Conservation (phyloP, 2,797 vertebrate genomes). For the Pitangus sulphuratus region DNA sequence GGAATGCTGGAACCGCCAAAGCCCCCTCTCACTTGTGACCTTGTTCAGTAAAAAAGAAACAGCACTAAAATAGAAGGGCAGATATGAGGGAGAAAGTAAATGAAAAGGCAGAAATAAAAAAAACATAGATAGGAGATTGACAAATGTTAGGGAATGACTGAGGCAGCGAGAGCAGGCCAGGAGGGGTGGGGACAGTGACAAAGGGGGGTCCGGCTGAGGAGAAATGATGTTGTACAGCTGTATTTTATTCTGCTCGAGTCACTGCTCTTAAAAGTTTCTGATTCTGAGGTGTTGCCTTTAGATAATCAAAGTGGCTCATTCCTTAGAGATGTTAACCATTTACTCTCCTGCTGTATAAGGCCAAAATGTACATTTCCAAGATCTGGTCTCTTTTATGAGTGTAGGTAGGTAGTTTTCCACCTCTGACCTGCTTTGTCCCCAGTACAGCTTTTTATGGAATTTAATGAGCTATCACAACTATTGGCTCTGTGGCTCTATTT, state of each 20-base stretch:
- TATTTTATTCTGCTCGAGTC: neutral
- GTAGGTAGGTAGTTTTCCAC: neutral
- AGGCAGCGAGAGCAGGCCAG: fast-evolving
- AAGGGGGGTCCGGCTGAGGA: neutral
- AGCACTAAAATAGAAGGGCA: slow-evolving; percentile 18
- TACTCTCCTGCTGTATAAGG: neutral
- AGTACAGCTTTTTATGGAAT: neutral
- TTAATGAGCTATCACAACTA: neutral
- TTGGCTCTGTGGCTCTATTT: neutral
- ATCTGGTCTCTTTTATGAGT: neutral
- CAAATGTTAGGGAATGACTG: neutral
- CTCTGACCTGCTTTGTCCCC: neutral
- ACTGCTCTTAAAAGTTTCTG: neutral
- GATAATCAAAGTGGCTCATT: neutral
- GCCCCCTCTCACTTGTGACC: slow-evolving; percentile 10
- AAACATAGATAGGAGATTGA: neutral
- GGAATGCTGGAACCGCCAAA: neutral
- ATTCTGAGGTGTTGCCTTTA: neutral
- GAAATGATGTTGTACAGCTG: neutral
- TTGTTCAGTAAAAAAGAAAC: neutral
- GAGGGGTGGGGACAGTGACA: neutral
- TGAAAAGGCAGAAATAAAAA: slow-evolving; percentile 36
- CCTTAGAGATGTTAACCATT: neutral
- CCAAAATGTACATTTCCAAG: neutral
- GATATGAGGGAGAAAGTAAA: slow-evolving; percentile 5